phyloP scores from a whole-genome alignment of 2,797 vertebrate genomes.

The Choloepus didactylus region DNA sequence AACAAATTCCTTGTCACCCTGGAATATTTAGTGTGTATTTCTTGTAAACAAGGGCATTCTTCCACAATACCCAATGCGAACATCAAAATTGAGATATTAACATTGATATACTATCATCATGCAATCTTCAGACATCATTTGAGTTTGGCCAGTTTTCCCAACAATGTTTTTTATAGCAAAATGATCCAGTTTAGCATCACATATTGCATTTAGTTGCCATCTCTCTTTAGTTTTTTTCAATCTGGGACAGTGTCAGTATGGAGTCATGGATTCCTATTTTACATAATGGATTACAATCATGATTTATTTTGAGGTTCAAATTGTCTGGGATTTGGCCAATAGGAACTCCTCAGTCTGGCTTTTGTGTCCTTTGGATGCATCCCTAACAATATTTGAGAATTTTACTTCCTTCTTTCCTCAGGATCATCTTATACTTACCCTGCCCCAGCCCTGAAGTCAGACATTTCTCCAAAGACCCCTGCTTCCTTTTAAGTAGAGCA shows the following conservation, averaged over 20 bases:
- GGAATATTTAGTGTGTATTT: background rate
- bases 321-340: background rate
- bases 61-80: background rate
- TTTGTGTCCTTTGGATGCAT: background rate
- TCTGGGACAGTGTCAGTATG: background rate
- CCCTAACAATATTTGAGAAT: background rate
- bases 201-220: background rate
- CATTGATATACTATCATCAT: background rate
- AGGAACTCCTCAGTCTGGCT: background rate
- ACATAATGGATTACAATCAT: background rate
- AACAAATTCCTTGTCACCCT: background rate
- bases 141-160: background rate
- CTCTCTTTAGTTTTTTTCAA: background rate
- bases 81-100: background rate
- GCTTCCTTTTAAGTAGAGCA: background rate
- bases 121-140: background rate
- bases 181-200: background rate
- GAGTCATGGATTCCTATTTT: background rate
- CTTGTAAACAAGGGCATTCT: background rate
- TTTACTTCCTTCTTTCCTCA: background rate
- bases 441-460: background rate
- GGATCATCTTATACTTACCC: background rate
- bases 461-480: background rate
- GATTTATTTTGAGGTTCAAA: background rate
- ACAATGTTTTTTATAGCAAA: background rate